phyloP scores from a whole-genome alignment of 2,888 invertebrate species.

The Stenotaenia linearis region DNA sequence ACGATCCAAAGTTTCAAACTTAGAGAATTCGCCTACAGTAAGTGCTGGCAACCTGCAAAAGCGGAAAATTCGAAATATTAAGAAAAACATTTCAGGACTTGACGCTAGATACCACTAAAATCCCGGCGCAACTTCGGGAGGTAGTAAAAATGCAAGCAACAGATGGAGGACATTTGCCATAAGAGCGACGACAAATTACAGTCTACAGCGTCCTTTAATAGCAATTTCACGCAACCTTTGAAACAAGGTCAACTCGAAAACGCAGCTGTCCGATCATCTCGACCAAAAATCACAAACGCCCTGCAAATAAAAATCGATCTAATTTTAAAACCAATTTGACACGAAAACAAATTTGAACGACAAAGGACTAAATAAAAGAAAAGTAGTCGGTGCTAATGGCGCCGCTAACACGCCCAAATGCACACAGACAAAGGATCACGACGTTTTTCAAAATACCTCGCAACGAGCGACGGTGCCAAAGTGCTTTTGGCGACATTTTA shows the following conservation, averaged over 20 bases:
- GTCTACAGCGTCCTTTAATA: background rate
- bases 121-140: too few species aligned
- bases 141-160: too few species aligned
- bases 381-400: background rate
- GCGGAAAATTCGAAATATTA: too few species aligned
- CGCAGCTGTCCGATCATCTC: background rate
- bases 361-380: background rate
- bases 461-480: background rate
- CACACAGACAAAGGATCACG: background rate
- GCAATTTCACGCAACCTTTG: background rate
- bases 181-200: background rate
- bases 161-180: background rate
- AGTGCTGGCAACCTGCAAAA: too few species aligned
- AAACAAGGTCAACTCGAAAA: background rate
- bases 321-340: too few species aligned
- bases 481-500: conserved; percentile 9
- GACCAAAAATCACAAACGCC: background rate
- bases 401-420: conserved; percentile 4
- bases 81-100: too few species aligned
- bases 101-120: too few species aligned
- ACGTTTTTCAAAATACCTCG: background rate
- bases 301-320: background rate
- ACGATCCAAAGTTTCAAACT: too few species aligned
- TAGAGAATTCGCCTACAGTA: too few species aligned
- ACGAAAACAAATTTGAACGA: background rate